Evolutionary conservation across 2,888 invertebrate genomes (phyloP).

Genomic region (Amiota minor): DNA sequence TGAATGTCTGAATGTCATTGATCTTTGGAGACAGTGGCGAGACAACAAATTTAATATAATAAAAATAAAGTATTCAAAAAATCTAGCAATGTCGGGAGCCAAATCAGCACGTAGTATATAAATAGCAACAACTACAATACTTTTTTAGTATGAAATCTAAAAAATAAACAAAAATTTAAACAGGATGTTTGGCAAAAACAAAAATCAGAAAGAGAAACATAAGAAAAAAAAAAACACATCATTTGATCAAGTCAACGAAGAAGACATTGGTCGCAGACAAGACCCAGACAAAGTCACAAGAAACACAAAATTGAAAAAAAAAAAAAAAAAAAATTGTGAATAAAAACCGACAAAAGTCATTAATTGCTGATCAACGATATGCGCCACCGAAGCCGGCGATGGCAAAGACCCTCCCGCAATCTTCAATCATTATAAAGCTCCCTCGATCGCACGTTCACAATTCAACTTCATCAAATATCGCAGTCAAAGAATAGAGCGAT

Average conservation of each 20-base stretch:
- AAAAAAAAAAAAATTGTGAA: neutral
- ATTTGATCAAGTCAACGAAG: conserved; percentile 50
- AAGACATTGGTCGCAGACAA: conserved; percentile 6
- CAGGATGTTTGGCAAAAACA: conserved; percentile 62
- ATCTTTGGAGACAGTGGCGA: neutral
- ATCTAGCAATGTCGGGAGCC: neutral
- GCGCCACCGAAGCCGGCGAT: conserved; percentile 23
- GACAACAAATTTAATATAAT: neutral
- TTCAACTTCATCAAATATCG: neutral
- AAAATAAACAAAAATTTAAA: conserved; percentile 42
- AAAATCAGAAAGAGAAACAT: conserved; percentile 47
- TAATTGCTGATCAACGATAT: conserved; percentile 65
- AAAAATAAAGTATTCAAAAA: neutral
- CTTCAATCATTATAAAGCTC: neutral
- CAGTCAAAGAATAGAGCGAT: neutral
- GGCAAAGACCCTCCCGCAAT: neutral
- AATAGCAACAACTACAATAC: neutral
- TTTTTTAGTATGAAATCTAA: neutral
- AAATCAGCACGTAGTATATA: neutral
- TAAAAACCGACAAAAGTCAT: conserved; percentile 43
- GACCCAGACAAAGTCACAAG: neutral
- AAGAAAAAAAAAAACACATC: conserved; percentile 37
- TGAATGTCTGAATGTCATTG: neutral
- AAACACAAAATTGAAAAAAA: conserved; percentile 5
- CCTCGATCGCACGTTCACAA: too few relatives aligned